Conservation (phyloP, 2,888 invertebrate genomes). For the Ypsolopha sequella region DNA sequence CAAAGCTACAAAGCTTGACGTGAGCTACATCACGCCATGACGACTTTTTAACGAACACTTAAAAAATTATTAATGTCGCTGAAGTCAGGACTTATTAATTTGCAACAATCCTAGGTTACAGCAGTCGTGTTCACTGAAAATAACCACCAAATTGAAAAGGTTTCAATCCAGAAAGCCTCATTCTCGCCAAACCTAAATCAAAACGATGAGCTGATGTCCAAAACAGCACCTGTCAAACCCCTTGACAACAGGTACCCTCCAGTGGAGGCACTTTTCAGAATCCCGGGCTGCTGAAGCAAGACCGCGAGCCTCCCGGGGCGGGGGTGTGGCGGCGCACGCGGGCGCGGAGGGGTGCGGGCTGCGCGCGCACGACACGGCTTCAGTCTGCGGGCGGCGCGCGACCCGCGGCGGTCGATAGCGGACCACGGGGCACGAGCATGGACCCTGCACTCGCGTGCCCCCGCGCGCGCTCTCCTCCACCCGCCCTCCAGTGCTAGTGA, state of each 20-base stretch:
- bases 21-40: too few relatives aligned
- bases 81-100: too few relatives aligned
- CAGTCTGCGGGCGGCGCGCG: slow-evolving; percentile 58
- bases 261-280: not conserved
- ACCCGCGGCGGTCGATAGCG: slow-evolving; percentile 64
- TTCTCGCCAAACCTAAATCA: not conserved
- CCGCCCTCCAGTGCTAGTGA: slow-evolving; percentile 30
- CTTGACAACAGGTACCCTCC: not conserved
- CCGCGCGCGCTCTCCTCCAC: slow-evolving; percentile 1
- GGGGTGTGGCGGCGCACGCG: slow-evolving; percentile 18
- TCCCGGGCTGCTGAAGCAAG: slow-evolving; percentile 1
- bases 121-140: too few relatives aligned
- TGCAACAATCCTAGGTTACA: too few relatives aligned
- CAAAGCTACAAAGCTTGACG: too few relatives aligned
- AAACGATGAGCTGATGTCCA: not conserved
- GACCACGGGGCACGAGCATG: slow-evolving; percentile 15
- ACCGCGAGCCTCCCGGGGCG: slow-evolving; percentile 14
- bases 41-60: too few relatives aligned
- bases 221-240: not conserved
- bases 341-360: slow-evolving; percentile 27
- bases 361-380: slow-evolving; percentile 58
- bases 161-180: not conserved
- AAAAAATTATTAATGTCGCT: too few relatives aligned
- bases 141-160: too few relatives aligned
- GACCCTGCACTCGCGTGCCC: not conserved